These are phyloP conservation scores for Neodon shergylaensis DNA, from an alignment of 2,113 vertebrate species.

Conservation along the genomic window DNA sequence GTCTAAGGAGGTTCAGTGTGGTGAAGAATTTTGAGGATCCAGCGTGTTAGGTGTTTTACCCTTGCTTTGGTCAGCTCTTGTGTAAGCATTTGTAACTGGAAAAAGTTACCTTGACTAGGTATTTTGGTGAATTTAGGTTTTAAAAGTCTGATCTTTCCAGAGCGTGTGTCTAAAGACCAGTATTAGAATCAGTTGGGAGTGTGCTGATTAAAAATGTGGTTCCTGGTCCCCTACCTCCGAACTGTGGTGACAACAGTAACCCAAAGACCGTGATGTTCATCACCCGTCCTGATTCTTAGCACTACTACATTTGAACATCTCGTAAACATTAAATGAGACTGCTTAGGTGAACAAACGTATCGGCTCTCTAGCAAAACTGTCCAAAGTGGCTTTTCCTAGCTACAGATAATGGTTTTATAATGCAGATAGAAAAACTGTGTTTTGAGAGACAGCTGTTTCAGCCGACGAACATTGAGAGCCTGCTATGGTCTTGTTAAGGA, in stretches of 20 bases:
- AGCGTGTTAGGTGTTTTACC: not conserved
- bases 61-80: slow-evolving; percentile 56
- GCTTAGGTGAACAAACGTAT: not conserved
- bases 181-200: slow-evolving; percentile 51
- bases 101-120: slow-evolving; percentile 43
- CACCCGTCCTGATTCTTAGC: slow-evolving; percentile 1
- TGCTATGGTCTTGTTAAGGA: slow-evolving; percentile 15
- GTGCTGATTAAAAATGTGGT: slow-evolving; percentile 31
- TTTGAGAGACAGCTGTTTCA: slow-evolving; percentile 52
- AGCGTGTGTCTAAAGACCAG: slow-evolving; percentile 18
- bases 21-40: slow-evolving; percentile 32
- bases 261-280: slow-evolving; percentile 48
- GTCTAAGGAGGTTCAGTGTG: not conserved
- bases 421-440: slow-evolving; percentile 49
- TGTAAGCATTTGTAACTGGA: slow-evolving; percentile 46
- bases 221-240: slow-evolving; percentile 25
- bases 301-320: slow-evolving; percentile 48
- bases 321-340: slow-evolving; percentile 46
- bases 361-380: slow-evolving; percentile 42
- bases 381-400: slow-evolving; percentile 36
- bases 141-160: slow-evolving; percentile 33
- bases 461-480: not conserved
- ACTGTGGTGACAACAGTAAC: slow-evolving; percentile 8
- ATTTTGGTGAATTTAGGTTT: slow-evolving; percentile 17
- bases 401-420: slow-evolving; percentile 50